These are phyloP conservation scores for Agraylea sexmaculata DNA, from an alignment of 1,140 invertebrate species.

Conservation along the genomic window DNA sequence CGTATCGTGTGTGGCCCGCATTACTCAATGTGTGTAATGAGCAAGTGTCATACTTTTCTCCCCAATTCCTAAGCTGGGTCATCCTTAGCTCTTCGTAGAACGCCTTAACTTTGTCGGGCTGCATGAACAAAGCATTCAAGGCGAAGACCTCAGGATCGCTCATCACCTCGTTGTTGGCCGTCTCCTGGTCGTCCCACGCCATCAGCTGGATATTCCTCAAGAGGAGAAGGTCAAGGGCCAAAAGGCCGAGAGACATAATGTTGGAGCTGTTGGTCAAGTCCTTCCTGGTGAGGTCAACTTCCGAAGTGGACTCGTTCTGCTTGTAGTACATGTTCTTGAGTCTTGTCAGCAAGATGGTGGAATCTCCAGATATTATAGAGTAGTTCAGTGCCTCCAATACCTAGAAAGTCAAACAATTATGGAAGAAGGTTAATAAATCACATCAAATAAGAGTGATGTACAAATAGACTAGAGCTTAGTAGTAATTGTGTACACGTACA, in stretches of 20 bases:
- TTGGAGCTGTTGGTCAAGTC: constrained; percentile 37
- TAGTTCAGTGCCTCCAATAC: constrained; percentile 29
- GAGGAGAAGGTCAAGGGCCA: constrained; percentile 46
- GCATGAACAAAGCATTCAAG: constrained; percentile 42
- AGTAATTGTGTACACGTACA: too few relatives aligned
- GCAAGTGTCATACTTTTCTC: too few relatives aligned
- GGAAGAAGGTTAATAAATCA: background rate
- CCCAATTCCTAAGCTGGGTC: too few relatives aligned
- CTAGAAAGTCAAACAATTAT: constrained; percentile 19
- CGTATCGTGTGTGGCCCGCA: too few relatives aligned
- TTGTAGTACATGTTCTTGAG: constrained; percentile 39
- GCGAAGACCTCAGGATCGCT: constrained; percentile 44
- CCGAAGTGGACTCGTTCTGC: constrained; percentile 24
- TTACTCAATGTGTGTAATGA: too few relatives aligned
- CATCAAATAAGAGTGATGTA: too few relatives aligned
- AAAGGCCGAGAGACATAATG: constrained; percentile 42
- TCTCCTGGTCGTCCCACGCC: constrained; percentile 41
- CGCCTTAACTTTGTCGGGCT: constrained; percentile 32
- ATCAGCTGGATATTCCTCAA: constrained; percentile 47
- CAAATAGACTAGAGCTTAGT: too few relatives aligned
- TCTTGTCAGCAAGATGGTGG: constrained; percentile 33
- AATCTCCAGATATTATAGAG: constrained; percentile 36
- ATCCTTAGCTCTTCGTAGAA: constrained; percentile 12
- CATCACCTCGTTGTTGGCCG: constrained; percentile 32
- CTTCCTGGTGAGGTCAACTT: constrained; percentile 23